phyloP scores from a whole-genome alignment of 2,113 vertebrate species.

The Delphinus delphis region DNA sequence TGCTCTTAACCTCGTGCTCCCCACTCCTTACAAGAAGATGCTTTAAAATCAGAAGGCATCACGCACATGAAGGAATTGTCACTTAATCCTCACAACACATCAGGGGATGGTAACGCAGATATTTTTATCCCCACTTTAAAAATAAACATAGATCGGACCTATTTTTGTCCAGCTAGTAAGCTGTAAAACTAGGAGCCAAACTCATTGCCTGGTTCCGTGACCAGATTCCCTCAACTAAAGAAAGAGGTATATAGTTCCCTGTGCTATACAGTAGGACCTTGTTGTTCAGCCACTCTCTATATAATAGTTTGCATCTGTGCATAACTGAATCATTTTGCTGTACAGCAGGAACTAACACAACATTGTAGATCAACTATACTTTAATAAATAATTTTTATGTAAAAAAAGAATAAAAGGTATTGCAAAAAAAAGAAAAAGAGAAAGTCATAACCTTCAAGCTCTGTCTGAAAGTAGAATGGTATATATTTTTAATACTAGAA shows the following conservation, averaged over 20 bases:
- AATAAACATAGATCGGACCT: not conserved
- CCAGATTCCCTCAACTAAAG: not conserved
- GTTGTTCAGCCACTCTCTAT: not conserved
- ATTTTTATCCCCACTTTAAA: not conserved
- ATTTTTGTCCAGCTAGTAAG: not conserved
- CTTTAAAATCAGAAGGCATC: constrained; percentile 1
- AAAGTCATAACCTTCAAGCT: not conserved
- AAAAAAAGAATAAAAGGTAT: not conserved
- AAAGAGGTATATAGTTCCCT: not conserved
- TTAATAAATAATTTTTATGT: not conserved
- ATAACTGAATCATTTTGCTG: not conserved
- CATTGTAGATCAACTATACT: not conserved
- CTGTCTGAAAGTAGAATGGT: not conserved
- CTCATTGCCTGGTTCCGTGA: not conserved
- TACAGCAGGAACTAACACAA: not conserved
- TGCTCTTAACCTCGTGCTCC: not conserved
- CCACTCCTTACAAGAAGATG: not conserved
- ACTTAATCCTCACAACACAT: not conserved
- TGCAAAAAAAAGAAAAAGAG: not conserved
- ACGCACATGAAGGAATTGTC: not conserved
- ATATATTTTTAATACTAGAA: not conserved
- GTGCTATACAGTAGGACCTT: not conserved
- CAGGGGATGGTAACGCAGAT: not conserved
- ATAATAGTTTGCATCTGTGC: not conserved
- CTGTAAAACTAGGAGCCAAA: not conserved